Conservation (phyloP, 30 jellyfish, hydroid and myxozoan species). For the Mastigias papua region DNA sequence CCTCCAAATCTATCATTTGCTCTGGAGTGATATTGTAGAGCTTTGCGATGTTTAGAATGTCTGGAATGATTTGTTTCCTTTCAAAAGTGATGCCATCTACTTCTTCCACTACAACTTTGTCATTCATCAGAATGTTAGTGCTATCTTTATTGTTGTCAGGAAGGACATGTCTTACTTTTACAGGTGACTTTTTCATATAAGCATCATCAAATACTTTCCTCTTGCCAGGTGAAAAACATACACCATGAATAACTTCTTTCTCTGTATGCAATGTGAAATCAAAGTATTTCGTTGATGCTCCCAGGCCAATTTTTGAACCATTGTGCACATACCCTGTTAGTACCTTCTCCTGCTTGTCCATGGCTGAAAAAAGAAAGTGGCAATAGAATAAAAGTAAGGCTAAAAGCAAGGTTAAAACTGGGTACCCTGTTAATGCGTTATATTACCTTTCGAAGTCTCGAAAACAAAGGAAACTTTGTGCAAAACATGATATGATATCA, state of each 20-base stretch:
- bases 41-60: neutral
- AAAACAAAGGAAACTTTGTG: no score
- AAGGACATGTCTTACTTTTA: neutral
- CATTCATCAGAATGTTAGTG: neutral
- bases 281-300: neutral
- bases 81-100: neutral
- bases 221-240: neutral
- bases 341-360: neutral
- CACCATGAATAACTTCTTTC: neutral
- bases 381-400: no score
- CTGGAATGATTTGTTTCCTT: neutral
- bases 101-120: neutral
- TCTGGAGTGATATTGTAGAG: neutral
- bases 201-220: neutral
- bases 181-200: neutral
- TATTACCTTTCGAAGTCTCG: no score
- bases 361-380: neutral
- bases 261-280: neutral
- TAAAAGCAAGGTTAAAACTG: no score
- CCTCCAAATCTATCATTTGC: slow-evolving; percentile 9
- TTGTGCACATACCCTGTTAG: neutral
- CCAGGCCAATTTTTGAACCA: neutral
- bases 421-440: no score
- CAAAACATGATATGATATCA: no score
- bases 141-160: neutral